Evolutionary conservation across 2,888 invertebrate genomes (phyloP).

Genomic region (Eucera pruinosa): DNA sequence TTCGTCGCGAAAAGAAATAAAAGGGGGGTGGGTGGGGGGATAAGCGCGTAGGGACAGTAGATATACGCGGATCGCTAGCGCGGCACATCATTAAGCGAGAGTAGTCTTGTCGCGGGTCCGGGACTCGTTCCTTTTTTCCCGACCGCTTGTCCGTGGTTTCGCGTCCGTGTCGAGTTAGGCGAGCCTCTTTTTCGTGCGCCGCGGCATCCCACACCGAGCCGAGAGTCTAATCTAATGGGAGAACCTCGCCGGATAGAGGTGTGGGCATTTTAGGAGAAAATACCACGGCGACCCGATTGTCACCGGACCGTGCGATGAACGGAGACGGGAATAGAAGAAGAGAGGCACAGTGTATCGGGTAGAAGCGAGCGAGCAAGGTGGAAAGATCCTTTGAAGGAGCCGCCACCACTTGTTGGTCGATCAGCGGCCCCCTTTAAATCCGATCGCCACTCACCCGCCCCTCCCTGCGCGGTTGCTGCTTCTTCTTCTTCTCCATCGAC

Average conservation of each 20-base stretch:
- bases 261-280: constrained; percentile 75
- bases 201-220: constrained; percentile 67
- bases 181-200: constrained; percentile 64
- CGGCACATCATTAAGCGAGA: constrained; percentile 82
- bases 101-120: constrained; percentile 77
- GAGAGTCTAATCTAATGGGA: constrained; percentile 79
- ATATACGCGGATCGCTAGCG: constrained; percentile 68
- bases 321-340: constrained; percentile 10
- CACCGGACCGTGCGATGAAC: constrained; percentile 40
- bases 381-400: constrained; percentile 77
- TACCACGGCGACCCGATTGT: constrained; percentile 69
- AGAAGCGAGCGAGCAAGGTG: constrained; percentile 64
- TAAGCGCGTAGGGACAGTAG: constrained; percentile 31
- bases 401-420: constrained; percentile 82
- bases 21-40: too few species aligned
- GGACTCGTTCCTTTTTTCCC: constrained; percentile 66
- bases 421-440: constrained; percentile 81
- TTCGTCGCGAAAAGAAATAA: constrained; percentile 10
- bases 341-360: constrained; percentile 21
- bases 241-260: constrained; percentile 71
- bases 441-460: constrained; percentile 75
- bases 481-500: constrained; percentile 68
- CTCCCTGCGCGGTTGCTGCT: constrained; percentile 36
- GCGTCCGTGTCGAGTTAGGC: constrained; percentile 53
- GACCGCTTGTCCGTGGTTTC: constrained; percentile 39